Evolutionary conservation across 2,113 vertebrate species (phyloP), one percentile per base, ranked within the genome.

Genomic region (Phrynosoma platyrhinos): DNA sequence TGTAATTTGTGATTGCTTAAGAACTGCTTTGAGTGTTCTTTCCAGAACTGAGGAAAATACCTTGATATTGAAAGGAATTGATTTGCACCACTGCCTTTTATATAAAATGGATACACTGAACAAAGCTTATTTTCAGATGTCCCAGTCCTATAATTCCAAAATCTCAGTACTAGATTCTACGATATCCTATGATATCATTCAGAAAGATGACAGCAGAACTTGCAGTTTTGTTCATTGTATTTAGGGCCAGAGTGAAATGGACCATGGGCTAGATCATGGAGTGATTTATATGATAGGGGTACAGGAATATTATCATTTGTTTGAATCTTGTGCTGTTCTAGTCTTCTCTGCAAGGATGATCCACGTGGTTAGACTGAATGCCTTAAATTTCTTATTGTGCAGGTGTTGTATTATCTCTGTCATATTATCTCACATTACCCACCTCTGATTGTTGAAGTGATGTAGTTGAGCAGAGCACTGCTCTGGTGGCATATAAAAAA

Each of bases 91-190:
- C 16, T 55, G 21, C 20, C 2, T 87, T 80, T 58, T 23, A 0
- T 30, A 72, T n/a, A 40, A 81, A 68, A 81, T 58, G 18, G 80
- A 80, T 72, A 69, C 53, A 72, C 18, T 58, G 85, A 69, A 69
- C 5, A 25, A 2, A 69, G 21, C 64, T 82, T 68, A 40, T 82
- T 82, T 82, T 25, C 9, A 40, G 79, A 82, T 5, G 27, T 71
- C 68, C 25, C 25, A 71, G 27, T 71, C 18, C 8, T 25, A 9
- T 69, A 9, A 69, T 74, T 62, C 78, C 18, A n/a, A 52, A 23
- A 64, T 42, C 23, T n/a, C 40, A 84, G 40, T 55, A 9, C 36
- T 75, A 75, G 47, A 47, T 5, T 62, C 58, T 4, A 62, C 14
- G 1, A 27, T 27, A 23, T 5, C 72, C 18, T 16, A 72, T 53